Evolutionary conservation across 2,888 invertebrate species (phyloP), one percentile per base, ranked within the genome.

Genomic region (Hetaerina titia): DNA sequence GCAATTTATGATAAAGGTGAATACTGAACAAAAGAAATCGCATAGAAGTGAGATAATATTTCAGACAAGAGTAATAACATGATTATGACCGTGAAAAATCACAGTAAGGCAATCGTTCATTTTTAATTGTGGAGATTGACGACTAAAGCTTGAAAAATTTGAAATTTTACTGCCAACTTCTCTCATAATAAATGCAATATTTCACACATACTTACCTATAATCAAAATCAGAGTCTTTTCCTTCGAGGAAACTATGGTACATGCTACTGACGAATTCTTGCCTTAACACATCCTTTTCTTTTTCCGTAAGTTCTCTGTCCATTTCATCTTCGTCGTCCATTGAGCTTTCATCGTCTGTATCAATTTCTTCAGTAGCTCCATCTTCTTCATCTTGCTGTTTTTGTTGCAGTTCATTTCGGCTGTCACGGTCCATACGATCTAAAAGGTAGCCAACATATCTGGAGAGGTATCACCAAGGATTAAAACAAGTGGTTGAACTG

Each of bases 231-330:
- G 96, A 96, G 96, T 99, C 99, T 96, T 98, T 97, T 0, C 99
- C 99, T 95, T 98, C 98, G 81, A 99, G 97, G 96, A 99, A 99
- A 96, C 98, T 98, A 96, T 98, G 98, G 96, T 98, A 98, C 99
- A 99, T 99, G 95, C 98, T 98, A 89, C 98, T 98, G 13, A 98
- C 96, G 96, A 99, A 99, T 96, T 99, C 99, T 96, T 98, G 98
- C 95, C 97, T 97, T 2, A 99, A 96, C 89, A 98, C 96, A 95
- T 97, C 97, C 95, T 96, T 97, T 95, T 97, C 97, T 58, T 96
- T 96, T 31, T 96, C 96, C 89, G 96, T 95, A n/a, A 96, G 95
- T 96, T 96, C 96, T 87, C 95, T 95, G 95, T 96, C 96, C 89
- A 96, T 96, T 63, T 96, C 96, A 87, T 96, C 96, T n/a, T 95